These are phyloP conservation scores for Lacanobia wlatinum DNA, from an alignment of 2,888 invertebrate species.

Conservation along the genomic window DNA sequence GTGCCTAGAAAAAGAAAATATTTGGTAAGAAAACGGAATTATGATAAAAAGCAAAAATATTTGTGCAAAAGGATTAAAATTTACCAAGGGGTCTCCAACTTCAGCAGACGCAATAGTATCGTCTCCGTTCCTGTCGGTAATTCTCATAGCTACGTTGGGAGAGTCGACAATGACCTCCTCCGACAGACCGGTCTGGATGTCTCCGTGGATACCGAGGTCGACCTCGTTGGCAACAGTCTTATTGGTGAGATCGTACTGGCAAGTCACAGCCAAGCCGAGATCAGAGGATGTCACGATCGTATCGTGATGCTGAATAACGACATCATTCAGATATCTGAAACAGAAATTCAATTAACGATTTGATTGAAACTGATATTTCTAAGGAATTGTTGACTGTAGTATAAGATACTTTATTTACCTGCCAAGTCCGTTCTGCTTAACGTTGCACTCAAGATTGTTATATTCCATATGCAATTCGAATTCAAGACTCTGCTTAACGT, in stretches of 20 bases:
- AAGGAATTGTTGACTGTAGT: neutral
- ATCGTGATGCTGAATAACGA: constrained; percentile 98
- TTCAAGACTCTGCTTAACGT: constrained; percentile 96
- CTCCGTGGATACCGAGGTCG: constrained; percentile 96
- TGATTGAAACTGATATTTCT: neutral
- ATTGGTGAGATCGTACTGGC: constrained; percentile 98
- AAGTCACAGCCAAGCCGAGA: constrained; percentile 97
- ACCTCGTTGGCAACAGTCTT: constrained; percentile 98
- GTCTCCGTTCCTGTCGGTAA: constrained; percentile 95
- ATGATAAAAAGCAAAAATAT: neutral
- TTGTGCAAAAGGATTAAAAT: constrained; percentile 40
- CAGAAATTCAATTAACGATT: constrained; percentile 40
- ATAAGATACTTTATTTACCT: constrained; percentile 87
- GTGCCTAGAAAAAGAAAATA: constrained; percentile 90
- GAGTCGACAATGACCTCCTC: constrained; percentile 98
- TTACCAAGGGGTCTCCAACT: constrained; percentile 96
- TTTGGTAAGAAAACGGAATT: constrained; percentile 22
- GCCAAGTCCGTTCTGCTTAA: constrained; percentile 96
- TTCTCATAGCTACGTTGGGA: constrained; percentile 98
- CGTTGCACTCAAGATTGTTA: constrained; percentile 97
- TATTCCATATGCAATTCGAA: constrained; percentile 98
- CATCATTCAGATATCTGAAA: constrained; percentile 95
- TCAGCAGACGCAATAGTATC: constrained; percentile 96
- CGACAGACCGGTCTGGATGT: constrained; percentile 95
- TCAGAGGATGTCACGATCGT: constrained; percentile 98